Base-by-base conservation (phyloP, 2,797 vertebrate species). In the Oreonectes daqikongensis region DNA sequence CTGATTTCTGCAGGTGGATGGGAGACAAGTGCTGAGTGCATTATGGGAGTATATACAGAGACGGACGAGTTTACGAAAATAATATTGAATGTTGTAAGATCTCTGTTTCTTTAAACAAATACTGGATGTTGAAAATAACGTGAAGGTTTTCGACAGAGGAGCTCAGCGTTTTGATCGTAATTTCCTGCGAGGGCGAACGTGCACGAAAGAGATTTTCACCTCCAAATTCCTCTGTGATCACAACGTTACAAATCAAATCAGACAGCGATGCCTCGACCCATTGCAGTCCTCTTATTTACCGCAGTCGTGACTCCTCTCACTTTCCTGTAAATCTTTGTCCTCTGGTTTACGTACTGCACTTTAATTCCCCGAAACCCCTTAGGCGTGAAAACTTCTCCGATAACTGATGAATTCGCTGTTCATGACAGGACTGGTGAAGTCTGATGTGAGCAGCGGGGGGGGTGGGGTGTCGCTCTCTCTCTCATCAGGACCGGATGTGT, bases 11-110 rank as follows among this genome's bases (percentile, higher is more conserved):
- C 28, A 50, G 42, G 68, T 40, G 28, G 67, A 64, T 24, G 44
- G 35, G 46, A 69, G 42, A 55, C 75, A 32, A 53, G 44, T 17
- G 65, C 53, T 59, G 67, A 5, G 15, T 83, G 80, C 80, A 81
- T 83, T 86, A 83, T 81, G 52, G 77, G 68, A 24, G 73, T 84
- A n/a, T n/a, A n/a, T n/a, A 90, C 87, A 80, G 88, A 90, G 22
- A 11, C 20, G 40, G 44, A 28, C n/a, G 3, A 20, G 18, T n/a
- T 6, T 22, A 2, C n/a, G 32, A 22, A 70, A 57, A 26, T 69
- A n/a, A 26, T 38, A 57, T 14, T 20, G 24, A 59, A 59, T 12
- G 26, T 17, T 46, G 44, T 46, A 35, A 7, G 2, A 42, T 42
- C n/a, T n/a, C 14, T 30, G 7, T 6, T 7, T 26, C 15, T 28